Conservation (phyloP, 1,140 invertebrate genomes). For the Hyles vespertilio region DNA sequence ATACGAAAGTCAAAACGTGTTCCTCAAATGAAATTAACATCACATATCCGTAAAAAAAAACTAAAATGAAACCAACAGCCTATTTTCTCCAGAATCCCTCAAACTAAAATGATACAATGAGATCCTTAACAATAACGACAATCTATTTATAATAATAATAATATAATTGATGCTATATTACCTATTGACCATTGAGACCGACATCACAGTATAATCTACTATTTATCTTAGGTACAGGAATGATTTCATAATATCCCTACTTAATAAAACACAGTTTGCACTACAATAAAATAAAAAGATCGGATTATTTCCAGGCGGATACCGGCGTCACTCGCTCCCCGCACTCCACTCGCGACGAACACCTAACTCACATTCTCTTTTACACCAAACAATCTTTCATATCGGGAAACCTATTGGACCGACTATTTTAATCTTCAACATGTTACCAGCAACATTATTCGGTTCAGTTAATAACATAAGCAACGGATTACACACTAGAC, state of each 20-base stretch:
- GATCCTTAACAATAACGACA: conserved; percentile 74
- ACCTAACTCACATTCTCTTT: no score
- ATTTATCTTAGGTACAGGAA: conserved; percentile 74
- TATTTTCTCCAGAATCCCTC: conserved; percentile 62
- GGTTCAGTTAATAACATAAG: no score
- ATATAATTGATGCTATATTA: conserved; percentile 72
- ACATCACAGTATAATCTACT: conserved; percentile 73
- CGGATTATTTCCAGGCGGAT: conserved; percentile 42
- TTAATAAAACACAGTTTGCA: conserved; percentile 62
- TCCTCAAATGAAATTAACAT: conserved; percentile 16
- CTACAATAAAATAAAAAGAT: conserved; percentile 50
- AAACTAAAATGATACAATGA: conserved; percentile 64
- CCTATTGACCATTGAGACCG: conserved; percentile 70
- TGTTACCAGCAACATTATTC: no score
- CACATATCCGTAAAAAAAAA: conserved; percentile 28
- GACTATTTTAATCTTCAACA: no score
- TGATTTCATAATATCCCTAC: conserved; percentile 61
- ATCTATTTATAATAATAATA: conserved; percentile 72
- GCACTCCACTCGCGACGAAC: no score
- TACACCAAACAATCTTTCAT: neutral
- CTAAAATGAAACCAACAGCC: conserved; percentile 47
- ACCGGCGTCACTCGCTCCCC: conserved; percentile 1
- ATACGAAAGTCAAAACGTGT: conserved; percentile 11
- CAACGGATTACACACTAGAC: no score
- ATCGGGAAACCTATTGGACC: neutral